Evolutionary conservation across 1,140 invertebrate species (phyloP).

Genomic region (Dolichoris vasculosae): DNA sequence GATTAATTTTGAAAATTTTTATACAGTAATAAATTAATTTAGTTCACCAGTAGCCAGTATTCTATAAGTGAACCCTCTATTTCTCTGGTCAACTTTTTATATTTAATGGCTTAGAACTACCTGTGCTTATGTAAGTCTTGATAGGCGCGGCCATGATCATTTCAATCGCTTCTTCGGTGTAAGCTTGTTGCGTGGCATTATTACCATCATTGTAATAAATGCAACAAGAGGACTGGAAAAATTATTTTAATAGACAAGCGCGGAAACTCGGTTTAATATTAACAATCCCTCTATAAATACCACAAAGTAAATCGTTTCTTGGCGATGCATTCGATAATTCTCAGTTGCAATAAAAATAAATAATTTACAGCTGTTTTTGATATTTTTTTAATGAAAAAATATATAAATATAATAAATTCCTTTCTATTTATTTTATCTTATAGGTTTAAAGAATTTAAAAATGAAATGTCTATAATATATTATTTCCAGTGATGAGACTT

Average conservation of each 20-base stretch:
- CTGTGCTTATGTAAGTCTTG: background rate
- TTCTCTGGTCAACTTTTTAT: background rate
- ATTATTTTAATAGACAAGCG: constrained; percentile 30
- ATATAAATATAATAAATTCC: too few relatives aligned
- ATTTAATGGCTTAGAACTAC: constrained; percentile 16
- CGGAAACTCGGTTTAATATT: background rate
- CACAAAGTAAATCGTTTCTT: background rate
- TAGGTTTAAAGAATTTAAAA: background rate
- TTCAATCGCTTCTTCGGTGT: background rate
- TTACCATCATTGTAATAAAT: constrained; percentile 22
- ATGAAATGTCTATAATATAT: background rate
- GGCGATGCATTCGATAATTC: background rate
- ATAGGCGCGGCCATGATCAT: background rate
- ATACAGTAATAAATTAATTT: constrained; percentile 19
- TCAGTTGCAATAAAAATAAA: background rate
- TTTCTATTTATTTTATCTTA: background rate
- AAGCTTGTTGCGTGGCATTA: background rate
- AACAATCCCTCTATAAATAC: background rate
- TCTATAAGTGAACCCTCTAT: background rate
- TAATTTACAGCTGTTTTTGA: background rate
- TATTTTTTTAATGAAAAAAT: too few relatives aligned
- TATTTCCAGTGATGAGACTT: background rate
- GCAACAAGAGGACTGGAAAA: constrained; percentile 1
- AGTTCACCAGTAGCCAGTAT: background rate
- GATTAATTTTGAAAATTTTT: constrained; percentile 13